Conservation (phyloP, 2,797 vertebrate species). For the Mionectes olivaceus region DNA sequence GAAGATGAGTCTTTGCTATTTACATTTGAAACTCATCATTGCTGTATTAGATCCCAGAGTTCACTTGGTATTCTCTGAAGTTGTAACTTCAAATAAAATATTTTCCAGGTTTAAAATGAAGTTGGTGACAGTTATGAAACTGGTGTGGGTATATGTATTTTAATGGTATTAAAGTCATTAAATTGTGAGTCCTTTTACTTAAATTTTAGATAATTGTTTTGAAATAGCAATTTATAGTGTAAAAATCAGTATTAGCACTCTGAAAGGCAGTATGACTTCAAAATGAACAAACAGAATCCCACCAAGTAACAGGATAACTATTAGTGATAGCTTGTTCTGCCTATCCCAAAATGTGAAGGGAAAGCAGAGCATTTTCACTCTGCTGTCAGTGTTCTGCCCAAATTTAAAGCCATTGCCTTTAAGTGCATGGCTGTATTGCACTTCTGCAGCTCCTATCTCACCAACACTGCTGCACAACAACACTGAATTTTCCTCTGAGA, state of each 20-base stretch:
- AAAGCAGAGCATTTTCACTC: neutral
- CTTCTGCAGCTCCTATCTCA: neutral
- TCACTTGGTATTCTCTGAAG: neutral
- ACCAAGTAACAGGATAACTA: neutral
- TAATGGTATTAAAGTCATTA: neutral
- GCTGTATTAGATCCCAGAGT: neutral
- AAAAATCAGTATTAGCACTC: neutral
- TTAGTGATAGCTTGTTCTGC: neutral
- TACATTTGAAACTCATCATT: neutral
- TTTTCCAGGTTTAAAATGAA: neutral
- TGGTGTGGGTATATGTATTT: neutral
- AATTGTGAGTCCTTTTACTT: neutral
- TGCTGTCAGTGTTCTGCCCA: neutral
- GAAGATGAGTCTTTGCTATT: neutral
- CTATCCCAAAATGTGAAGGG: neutral
- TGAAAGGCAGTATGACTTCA: neutral
- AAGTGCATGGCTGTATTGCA: neutral
- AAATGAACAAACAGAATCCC: neutral
- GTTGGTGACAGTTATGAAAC: neutral
- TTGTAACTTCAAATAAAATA: neutral
- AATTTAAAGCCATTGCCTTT: neutral
- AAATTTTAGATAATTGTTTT: neutral
- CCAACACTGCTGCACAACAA: neutral
- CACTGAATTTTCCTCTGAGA: neutral
- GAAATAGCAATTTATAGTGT: neutral